Percentiles rank a stretch among this genome's conserved stretches.
These are phyloP conservation scores for Passer montanus DNA, from an alignment of 2,113 vertebrate genomes.

Conservation along the genomic window DNA sequence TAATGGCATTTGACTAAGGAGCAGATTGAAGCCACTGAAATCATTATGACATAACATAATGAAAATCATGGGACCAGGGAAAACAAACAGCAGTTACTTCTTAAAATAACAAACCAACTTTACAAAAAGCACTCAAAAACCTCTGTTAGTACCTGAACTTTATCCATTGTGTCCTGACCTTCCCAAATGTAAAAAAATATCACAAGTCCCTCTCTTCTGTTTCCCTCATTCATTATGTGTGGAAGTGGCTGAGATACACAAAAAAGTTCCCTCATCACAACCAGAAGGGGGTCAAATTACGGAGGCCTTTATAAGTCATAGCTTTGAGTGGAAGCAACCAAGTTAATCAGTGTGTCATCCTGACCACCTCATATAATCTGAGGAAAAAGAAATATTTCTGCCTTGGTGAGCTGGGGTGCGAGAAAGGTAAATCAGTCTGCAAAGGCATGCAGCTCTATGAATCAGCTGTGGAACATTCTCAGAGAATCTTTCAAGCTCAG, in stretches of 20 bases:
- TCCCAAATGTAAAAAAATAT: neutral
- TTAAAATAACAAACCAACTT: neutral
- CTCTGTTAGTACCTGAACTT: neutral
- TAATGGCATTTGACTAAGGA: neutral
- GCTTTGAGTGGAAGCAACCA: neutral
- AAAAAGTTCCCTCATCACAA: neutral
- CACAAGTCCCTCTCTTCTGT: neutral
- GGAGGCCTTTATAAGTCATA: neutral
- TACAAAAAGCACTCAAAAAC: neutral
- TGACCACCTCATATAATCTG: neutral
- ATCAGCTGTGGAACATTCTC: neutral
- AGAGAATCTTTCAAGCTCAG: neutral
- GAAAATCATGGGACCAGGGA: neutral
- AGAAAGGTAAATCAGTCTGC: neutral
- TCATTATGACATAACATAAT: neutral
- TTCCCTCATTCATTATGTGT: neutral
- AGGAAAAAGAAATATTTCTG: neutral
- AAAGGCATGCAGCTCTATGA: neutral
- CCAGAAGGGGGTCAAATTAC: neutral
- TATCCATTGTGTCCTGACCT: neutral
- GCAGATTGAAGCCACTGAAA: neutral
- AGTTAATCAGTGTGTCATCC: neutral
- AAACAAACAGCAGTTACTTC: neutral
- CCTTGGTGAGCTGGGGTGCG: neutral
- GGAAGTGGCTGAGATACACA: neutral